Percentiles rank a stretch among this genome's conserved stretches.
phyloP scores from a whole-genome alignment of 2,797 vertebrate genomes.

The Rhinella marina region DNA sequence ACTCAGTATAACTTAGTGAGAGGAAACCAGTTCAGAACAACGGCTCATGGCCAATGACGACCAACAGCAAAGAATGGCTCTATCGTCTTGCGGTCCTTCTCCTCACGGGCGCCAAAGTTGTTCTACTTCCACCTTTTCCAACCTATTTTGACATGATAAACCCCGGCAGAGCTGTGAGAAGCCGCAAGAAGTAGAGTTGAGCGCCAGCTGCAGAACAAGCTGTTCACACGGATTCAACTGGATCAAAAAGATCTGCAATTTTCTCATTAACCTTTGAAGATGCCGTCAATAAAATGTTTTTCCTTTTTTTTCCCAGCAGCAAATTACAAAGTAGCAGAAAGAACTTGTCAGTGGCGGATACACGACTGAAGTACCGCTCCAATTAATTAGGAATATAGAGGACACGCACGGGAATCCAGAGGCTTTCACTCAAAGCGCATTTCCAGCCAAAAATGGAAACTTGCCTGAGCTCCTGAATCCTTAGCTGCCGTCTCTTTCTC shows the following conservation, averaged over 20 bases:
- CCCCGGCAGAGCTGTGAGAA: not conserved
- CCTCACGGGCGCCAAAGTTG: not conserved
- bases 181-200: not conserved
- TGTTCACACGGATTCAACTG: slow-evolving; percentile 18
- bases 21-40: not conserved
- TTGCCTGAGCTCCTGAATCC: not conserved
- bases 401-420: not conserved
- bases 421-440: not conserved
- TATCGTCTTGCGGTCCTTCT: not conserved
- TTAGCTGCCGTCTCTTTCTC: not conserved
- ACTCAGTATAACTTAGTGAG: not conserved
- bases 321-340: not conserved
- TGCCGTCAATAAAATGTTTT: slow-evolving; percentile 20
- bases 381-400: slow-evolving; percentile 21
- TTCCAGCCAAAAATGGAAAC: not conserved
- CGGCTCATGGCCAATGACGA: not conserved
- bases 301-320: not conserved
- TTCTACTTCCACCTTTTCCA: not conserved
- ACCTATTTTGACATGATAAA: not conserved
- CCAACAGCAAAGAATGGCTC: not conserved
- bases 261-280: slow-evolving; percentile 22
- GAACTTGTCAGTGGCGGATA: not conserved
- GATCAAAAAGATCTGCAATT: slow-evolving; percentile 35
- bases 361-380: not conserved
- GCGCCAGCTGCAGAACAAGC: slow-evolving; percentile 9